Base-by-base conservation (phyloP, 37 sponge, comb jelly and placozoan species). In the Haliclona indistincta region DNA sequence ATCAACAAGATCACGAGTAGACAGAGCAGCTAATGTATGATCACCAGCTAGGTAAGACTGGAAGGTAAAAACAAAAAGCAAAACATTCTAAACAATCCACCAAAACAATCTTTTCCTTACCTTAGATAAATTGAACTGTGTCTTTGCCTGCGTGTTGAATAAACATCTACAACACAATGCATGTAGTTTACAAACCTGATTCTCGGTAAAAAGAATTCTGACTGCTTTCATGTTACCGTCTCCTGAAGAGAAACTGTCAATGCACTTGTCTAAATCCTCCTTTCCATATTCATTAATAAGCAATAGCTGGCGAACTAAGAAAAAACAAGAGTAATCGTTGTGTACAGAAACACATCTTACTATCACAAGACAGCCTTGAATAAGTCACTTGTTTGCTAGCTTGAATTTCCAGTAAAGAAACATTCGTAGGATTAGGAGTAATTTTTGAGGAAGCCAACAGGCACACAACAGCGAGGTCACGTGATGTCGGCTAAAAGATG, bases 11-110 rank as follows among this genome's bases (percentile, higher is more conserved):
- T 43, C 43, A 7, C 42, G 41, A 0, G 0, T 2, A 26, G 60
- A 43, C 28, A 74, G 0, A 7, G 23, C 30, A 4, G 40, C 36
- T 19, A 74, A 41, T 56, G 37, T 8, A 38, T 74, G 23, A 56
- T 74, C 74, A 58, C 30, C 30, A 23, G 74, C 74, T 17, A 74
- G 41, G 30, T 62, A 74, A 38, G 74, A 74, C 74, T 74, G 71
- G 19, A 20, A 25, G 2, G 36, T 2, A 63, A 3, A 11, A 4
- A 34, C 36, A 64, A 20, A 20, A 64, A 70, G 28, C 53, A 47
- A 70, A 70, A 26, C 53, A 8, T 53, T 26, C 17, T 17, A 17
- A 19, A 19, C 15, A 49, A 49, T 19, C 52, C 17, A 19, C 17
- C 52, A 11, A 11, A 49, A 17, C 52, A 49, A n/a, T n/a, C n/a